phyloP scores from a whole-genome alignment of 2,797 vertebrate species.

The Crypturellus tataupa region DNA sequence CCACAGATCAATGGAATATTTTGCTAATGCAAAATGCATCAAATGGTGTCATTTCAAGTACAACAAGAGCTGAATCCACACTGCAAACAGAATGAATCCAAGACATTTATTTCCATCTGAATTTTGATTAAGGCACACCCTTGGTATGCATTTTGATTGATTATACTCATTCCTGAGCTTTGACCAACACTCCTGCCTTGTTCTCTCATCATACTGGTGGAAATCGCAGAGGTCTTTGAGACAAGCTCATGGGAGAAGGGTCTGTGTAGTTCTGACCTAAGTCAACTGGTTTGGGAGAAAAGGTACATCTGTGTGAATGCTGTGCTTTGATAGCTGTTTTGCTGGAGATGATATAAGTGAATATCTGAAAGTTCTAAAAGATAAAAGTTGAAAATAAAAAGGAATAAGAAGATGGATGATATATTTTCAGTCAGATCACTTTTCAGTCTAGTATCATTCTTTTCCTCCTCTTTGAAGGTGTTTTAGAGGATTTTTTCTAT shows the following conservation, averaged over 20 bases:
- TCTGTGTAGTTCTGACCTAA: neutral
- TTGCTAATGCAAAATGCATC: neutral
- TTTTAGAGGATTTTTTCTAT: slow-evolving; percentile 6
- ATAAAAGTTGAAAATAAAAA: neutral
- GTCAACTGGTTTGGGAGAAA: neutral
- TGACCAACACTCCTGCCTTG: neutral
- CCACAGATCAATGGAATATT: neutral
- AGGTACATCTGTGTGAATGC: neutral
- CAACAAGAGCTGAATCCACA: neutral
- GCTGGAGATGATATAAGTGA: neutral
- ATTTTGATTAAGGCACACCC: slow-evolving; percentile 5
- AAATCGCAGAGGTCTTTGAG: neutral
- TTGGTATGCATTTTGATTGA: slow-evolving; percentile 18
- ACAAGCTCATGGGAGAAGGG: neutral
- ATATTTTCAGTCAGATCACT: neutral
- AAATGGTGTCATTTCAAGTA: neutral
- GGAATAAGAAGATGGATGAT: neutral
- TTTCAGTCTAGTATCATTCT: neutral
- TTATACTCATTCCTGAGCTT: slow-evolving; percentile 17
- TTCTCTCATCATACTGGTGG: neutral
- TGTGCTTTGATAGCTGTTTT: neutral
- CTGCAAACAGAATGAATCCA: neutral
- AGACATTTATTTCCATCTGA: neutral
- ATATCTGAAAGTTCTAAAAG: neutral
- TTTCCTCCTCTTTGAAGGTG: neutral